Evolutionary conservation across 2,888 invertebrate genomes (phyloP), one percentile per base, ranked within the genome.

Genomic region (Eilema griseolum): DNA sequence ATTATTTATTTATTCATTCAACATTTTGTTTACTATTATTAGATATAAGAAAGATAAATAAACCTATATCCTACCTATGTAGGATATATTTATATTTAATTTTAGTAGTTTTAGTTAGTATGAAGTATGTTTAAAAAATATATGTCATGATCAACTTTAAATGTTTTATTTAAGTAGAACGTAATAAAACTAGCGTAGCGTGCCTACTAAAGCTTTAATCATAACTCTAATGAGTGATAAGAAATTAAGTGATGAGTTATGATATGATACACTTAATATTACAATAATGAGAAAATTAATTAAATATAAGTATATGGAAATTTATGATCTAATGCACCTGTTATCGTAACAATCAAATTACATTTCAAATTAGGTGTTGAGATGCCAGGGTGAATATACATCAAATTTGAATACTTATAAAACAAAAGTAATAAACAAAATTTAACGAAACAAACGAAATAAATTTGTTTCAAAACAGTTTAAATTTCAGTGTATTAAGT

Each of bases 251-350:
- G 69, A 72, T 79, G 66, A 82, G 75, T 81, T 71, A 81, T 69
- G 70, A 76, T 71, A 81, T 69, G 70, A 76, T 60, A 70, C 75
- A 77, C 73, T 80, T 82, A 81, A 81, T 82, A 78, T 70, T 73
- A 76, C 78, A 74, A 76, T 82, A 82, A 82, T 80, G 75, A 78
- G 79, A 73, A 74, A 82, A 75, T 79, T 82, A 82, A 77, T 77
- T 72, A n/a, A n/a, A 77, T 64, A 11, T 31, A 61, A n/a, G 68
- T 67, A 72, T 72, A 66, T 66, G 76, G 78, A 82, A 82, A 81
- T 80, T 79, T 10, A 80, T 73, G 71, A 63, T 77, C 77, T 80
- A 77, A 77, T 75, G 70, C 79, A 79, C 73, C 70, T 70, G 74
- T 78, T 81, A 81, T 79, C 82, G 72, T 76, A 60, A 70, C 60